Conservation (phyloP, 1,140 invertebrate genomes). For the Megalopta genalis region DNA sequence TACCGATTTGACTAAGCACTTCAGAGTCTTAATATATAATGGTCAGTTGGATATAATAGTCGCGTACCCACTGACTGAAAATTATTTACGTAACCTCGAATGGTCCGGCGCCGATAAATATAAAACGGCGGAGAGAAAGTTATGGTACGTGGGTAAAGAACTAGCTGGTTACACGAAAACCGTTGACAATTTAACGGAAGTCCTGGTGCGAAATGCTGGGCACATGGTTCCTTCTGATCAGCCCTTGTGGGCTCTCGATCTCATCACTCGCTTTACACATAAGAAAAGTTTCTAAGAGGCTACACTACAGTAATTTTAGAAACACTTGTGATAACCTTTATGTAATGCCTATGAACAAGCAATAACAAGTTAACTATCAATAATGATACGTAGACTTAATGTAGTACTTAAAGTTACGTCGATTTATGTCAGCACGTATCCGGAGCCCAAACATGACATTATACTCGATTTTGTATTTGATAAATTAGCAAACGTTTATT, state of each 20-base stretch:
- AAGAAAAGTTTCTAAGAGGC: conserved; percentile 80
- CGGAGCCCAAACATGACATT: background rate
- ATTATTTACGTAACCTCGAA: conserved; percentile 85
- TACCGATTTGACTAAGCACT: conserved; percentile 84
- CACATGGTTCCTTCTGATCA: conserved; percentile 92
- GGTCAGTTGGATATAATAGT: conserved; percentile 93
- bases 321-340: conserved; percentile 20
- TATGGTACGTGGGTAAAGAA: conserved; percentile 86
- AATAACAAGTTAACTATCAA: background rate
- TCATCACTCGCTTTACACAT: conserved; percentile 89
- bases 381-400: background rate
- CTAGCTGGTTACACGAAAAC: conserved; percentile 89
- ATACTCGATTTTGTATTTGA: conserved; percentile 32
- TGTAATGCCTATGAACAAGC: background rate
- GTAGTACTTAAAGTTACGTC: too few species aligned
- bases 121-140: conserved; percentile 82
- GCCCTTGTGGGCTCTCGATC: conserved; percentile 87
- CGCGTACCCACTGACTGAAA: conserved; percentile 88
- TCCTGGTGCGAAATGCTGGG: conserved; percentile 90
- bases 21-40: conserved; percentile 88
- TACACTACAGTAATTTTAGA: background rate
- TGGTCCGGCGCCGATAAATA: conserved; percentile 86
- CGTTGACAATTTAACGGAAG: conserved; percentile 87
- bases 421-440: too few species aligned
- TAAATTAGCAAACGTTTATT: conserved; percentile 50